These are phyloP conservation scores for Acronicta aceris DNA, from an alignment of 2,888 invertebrate genomes.

Conservation along the genomic window DNA sequence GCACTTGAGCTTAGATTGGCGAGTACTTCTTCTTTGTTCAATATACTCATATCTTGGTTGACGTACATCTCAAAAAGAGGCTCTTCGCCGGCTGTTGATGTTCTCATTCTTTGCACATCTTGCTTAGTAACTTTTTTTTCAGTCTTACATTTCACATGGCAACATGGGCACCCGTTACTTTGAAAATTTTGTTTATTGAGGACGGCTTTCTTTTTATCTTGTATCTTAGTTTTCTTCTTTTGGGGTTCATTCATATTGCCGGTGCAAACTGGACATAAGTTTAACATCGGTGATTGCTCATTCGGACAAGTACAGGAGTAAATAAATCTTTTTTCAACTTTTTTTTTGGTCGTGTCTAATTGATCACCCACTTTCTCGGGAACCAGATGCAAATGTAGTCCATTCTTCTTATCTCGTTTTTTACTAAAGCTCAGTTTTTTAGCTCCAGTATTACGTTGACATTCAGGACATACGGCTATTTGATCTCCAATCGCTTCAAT, in stretches of 20 bases:
- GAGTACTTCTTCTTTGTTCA: conserved; percentile 32
- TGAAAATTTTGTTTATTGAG: not conserved
- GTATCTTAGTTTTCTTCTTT: not conserved
- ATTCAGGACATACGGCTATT: too few relatives aligned
- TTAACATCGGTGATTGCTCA: not conserved
- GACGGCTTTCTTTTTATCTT: not conserved
- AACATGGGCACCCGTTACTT: not conserved
- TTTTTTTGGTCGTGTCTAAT: not conserved
- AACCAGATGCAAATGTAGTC: not conserved
- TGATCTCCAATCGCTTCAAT: too few relatives aligned
- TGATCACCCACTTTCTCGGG: not conserved
- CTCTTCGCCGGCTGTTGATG: not conserved
- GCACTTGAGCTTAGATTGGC: conserved; percentile 9
- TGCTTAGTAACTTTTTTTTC: not conserved
- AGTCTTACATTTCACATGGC: not conserved
- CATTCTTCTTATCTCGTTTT: not conserved
- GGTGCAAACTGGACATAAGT: not conserved
- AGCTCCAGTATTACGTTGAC: too few relatives aligned
- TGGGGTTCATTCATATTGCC: not conserved
- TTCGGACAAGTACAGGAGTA: not conserved
- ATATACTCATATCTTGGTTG: conserved; percentile 5
- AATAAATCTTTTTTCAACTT: not conserved
- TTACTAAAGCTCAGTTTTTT: not conserved
- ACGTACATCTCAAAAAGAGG: conserved; percentile 16
- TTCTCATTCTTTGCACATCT: not conserved